Evolutionary conservation across 1,140 invertebrate species (phyloP).

Genomic region (Maconellicoccus hirsutus): DNA sequence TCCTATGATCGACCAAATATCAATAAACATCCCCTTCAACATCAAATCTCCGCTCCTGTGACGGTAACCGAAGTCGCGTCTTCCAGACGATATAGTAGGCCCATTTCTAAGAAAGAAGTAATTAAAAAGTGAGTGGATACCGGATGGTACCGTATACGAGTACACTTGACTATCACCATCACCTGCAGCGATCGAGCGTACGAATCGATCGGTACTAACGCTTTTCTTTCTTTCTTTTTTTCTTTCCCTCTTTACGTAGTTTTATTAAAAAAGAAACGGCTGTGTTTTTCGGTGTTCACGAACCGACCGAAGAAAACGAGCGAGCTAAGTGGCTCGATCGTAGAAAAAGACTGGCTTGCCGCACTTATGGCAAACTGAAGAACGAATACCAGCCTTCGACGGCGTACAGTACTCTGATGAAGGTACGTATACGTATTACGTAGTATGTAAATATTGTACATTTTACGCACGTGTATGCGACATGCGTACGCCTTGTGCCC

Average conservation of each 20-base stretch:
- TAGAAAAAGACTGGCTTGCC: constrained; percentile 55
- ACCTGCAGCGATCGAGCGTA: no score
- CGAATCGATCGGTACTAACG: not conserved
- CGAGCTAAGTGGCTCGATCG: constrained; percentile 59
- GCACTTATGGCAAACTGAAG: constrained; percentile 52
- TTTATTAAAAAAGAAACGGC: constrained; percentile 64
- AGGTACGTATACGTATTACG: not conserved
- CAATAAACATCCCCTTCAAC: not conserved
- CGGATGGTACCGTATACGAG: no score
- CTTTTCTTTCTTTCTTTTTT: constrained; percentile 16
- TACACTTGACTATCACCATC: no score
- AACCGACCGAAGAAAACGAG: constrained; percentile 55
- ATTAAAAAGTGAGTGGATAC: constrained; percentile 7
- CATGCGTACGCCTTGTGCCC: no score
- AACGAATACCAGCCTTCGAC: constrained; percentile 35
- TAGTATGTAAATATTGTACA: no score
- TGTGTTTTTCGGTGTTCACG: constrained; percentile 64
- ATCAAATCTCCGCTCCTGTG: constrained; percentile 9
- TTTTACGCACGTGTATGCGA: no score
- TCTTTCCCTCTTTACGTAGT: constrained; percentile 30
- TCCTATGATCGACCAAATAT: not conserved
- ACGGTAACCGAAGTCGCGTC: not conserved
- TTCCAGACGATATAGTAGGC: constrained; percentile 14
- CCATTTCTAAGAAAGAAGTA: not conserved
- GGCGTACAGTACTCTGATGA: not conserved